Evolutionary conservation across 2,888 invertebrate genomes (phyloP).

Genomic region (Pinctada fucata): DNA sequence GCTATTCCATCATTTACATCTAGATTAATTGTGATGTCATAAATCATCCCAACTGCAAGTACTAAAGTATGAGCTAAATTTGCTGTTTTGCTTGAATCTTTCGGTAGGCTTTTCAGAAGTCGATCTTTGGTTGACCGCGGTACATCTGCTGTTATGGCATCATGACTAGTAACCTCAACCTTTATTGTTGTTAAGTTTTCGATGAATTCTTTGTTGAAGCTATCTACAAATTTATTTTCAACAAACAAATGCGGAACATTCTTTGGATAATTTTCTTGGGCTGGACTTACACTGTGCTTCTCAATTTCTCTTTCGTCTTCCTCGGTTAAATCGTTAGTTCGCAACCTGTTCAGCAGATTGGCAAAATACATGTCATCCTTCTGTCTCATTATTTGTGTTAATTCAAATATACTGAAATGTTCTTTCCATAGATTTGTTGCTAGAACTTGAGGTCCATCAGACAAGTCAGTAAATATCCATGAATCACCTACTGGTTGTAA

Average conservation of each 20-base stretch:
- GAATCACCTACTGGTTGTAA: constrained; percentile 43
- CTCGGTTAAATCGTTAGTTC: constrained; percentile 35
- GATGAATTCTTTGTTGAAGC: constrained; percentile 35
- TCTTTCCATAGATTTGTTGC: constrained; percentile 47
- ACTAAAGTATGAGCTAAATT: constrained; percentile 13
- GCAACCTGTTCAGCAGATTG: too few species aligned
- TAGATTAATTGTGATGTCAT: constrained; percentile 42
- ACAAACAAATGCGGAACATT: constrained; percentile 39
- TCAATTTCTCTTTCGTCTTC: constrained; percentile 35
- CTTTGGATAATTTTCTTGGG: constrained; percentile 9
- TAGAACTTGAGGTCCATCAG: constrained; percentile 31
- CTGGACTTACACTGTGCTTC: constrained; percentile 12
- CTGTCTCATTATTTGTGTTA: too few species aligned
- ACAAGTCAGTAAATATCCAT: constrained; percentile 48
- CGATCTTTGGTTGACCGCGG: too few species aligned
- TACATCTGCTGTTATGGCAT: constrained; percentile 25
- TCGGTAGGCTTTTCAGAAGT: constrained; percentile 22
- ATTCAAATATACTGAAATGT: constrained; percentile 45
- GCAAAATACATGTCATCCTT: too few species aligned
- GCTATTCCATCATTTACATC: constrained; percentile 44
- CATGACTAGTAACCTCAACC: too few species aligned
- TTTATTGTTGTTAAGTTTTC: constrained; percentile 25
- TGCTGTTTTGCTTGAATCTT: constrained; percentile 17
- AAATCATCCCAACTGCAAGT: constrained; percentile 39
- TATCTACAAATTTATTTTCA: constrained; percentile 28